Percentiles rank a stretch among this genome's conserved stretches.
phyloP scores from a whole-genome alignment of 2,797 vertebrate genomes.

The Siniperca scherzeri region DNA sequence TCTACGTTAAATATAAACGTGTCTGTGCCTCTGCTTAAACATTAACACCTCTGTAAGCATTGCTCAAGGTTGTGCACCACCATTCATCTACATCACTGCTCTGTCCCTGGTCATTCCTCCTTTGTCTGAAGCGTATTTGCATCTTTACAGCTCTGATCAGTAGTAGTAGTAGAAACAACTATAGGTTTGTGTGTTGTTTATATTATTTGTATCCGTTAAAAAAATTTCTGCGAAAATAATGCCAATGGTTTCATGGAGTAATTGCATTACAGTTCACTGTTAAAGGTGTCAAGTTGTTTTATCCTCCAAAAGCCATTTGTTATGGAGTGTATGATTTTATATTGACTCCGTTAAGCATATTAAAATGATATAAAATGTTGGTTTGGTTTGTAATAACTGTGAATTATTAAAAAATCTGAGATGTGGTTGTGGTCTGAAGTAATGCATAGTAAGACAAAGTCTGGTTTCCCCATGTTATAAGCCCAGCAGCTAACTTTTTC shows the following conservation, averaged over 20 bases:
- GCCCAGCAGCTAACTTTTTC: constrained; percentile 21
- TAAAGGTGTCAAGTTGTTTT: neutral
- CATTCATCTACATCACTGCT: constrained; percentile 29
- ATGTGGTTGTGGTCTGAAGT: constrained; percentile 4
- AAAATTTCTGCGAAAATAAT: neutral
- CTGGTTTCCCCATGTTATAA: neutral
- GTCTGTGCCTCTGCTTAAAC: constrained; percentile 70
- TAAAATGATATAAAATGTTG: neutral
- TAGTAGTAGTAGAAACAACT: neutral
- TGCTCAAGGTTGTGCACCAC: constrained; percentile 64
- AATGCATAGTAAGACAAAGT: constrained; percentile 37
- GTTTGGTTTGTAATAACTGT: neutral
- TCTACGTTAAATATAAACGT: constrained; percentile 56
- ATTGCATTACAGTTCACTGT: neutral
- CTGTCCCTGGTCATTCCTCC: constrained; percentile 15
- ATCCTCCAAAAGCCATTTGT: neutral
- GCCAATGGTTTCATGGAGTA: rapidly evolving
- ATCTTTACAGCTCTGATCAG: neutral
- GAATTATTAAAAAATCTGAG: neutral
- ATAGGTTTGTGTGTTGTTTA: neutral
- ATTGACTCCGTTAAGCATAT: neutral
- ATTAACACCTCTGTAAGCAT: constrained; percentile 77
- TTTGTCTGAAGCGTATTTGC: neutral
- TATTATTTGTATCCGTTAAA: neutral
- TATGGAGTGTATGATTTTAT: neutral